Conservation (phyloP, 2,888 invertebrate genomes). For the Stratiomys singularior region DNA sequence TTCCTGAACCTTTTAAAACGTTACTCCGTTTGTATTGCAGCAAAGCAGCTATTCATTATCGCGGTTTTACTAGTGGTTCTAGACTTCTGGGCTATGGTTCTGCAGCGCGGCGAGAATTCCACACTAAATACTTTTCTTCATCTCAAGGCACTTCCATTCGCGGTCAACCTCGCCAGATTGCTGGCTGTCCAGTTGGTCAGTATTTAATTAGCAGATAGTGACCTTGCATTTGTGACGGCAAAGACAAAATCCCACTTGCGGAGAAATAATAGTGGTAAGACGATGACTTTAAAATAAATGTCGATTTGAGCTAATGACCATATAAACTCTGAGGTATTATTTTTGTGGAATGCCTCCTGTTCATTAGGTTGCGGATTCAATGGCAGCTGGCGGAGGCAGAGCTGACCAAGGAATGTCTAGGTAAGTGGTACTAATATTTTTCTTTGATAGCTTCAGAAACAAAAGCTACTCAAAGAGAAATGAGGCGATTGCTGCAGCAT, state of each 20-base stretch:
- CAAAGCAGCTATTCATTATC: neutral
- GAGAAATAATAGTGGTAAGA: neutral
- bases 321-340: neutral
- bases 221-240: conserved; percentile 41
- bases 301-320: neutral
- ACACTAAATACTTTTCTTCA: conserved; percentile 3
- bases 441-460: too few species aligned
- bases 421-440: too few species aligned
- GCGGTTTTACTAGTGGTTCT: neutral
- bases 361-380: neutral
- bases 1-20: neutral
- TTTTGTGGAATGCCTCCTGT: neutral
- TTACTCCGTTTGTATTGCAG: neutral
- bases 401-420: too few species aligned
- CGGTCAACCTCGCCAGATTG: neutral
- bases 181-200: conserved; percentile 33
- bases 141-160: neutral
- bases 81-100: neutral
- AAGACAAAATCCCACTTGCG: neutral
- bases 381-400: too few species aligned
- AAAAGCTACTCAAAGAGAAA: too few species aligned
- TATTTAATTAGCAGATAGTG: conserved; percentile 44
- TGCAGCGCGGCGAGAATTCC: conserved; percentile 30
- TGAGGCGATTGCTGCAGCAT: too few species aligned
- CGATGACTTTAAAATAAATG: neutral